phyloP scores from a whole-genome alignment of 2,888 invertebrate species.

The Spisula subtruncata region DNA sequence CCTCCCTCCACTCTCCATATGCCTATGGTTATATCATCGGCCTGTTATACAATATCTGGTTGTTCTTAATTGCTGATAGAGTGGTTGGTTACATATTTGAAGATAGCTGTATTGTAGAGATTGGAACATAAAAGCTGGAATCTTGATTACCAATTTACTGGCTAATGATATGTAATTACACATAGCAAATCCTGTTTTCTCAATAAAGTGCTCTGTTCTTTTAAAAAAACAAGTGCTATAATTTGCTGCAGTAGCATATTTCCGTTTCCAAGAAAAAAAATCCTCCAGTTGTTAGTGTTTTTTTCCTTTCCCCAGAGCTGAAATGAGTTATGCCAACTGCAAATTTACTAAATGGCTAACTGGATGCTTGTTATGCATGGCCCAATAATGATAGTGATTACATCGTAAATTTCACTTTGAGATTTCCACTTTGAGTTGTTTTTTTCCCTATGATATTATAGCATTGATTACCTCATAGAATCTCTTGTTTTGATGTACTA shows the following conservation, averaged over 20 bases:
- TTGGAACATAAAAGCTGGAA: conserved; percentile 33
- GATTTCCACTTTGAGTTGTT: background rate
- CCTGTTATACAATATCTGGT: conserved; percentile 1
- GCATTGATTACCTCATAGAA: background rate
- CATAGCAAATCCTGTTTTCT: conserved; percentile 26
- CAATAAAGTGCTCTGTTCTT: conserved; percentile 17
- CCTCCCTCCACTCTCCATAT: background rate
- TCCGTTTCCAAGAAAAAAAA: background rate
- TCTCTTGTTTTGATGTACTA: background rate
- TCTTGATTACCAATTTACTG: conserved; percentile 43
- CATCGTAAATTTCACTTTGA: conserved; percentile 1
- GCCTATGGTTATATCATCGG: background rate
- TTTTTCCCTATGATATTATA: background rate
- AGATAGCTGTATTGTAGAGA: conserved; percentile 19
- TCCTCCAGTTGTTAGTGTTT: background rate
- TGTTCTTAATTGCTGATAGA: background rate
- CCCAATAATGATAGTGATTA: background rate
- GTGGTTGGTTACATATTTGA: background rate
- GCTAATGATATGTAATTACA: conserved; percentile 38
- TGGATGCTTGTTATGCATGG: background rate
- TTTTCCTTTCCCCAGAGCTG: background rate
- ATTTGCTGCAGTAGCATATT: background rate
- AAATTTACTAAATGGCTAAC: conserved; percentile 18
- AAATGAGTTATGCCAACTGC: conserved; percentile 6
- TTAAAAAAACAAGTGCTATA: background rate